Evolutionary conservation across 2,888 invertebrate species (phyloP).

Genomic region (Hymenopus coronatus): DNA sequence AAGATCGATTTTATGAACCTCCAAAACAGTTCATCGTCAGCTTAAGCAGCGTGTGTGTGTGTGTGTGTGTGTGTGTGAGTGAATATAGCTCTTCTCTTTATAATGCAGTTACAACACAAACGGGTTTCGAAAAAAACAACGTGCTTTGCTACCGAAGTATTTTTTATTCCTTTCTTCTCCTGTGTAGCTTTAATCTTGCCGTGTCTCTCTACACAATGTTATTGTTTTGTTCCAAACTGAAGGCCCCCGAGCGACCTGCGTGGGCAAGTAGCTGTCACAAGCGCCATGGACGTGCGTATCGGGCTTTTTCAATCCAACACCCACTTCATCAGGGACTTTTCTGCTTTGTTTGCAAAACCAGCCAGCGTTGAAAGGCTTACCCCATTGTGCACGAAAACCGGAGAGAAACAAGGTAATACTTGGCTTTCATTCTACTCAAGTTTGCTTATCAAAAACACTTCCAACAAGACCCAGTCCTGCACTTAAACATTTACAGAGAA

Average conservation of each 20-base stretch:
- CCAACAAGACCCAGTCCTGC: neutral
- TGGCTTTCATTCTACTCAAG: neutral
- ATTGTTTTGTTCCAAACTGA: conserved; percentile 12
- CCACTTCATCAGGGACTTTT: neutral
- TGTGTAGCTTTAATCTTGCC: neutral
- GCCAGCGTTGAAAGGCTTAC: neutral
- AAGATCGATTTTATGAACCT: too few species aligned
- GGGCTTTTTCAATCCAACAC: neutral
- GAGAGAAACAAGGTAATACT: neutral
- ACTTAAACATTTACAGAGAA: neutral
- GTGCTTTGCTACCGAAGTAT: neutral
- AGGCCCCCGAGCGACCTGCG: neutral
- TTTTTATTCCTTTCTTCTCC: neutral
- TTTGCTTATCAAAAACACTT: neutral
- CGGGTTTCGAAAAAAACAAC: neutral
- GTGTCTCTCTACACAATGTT: conserved; percentile 5
- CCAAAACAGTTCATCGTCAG: too few species aligned
- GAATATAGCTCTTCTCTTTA: too few species aligned
- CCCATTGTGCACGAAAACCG: neutral
- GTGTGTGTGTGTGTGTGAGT: too few species aligned
- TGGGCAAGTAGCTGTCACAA: conserved; percentile 10
- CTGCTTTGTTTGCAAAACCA: conserved; percentile 19
- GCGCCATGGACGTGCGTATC: neutral
- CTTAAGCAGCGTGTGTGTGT: too few species aligned
- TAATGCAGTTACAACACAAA: neutral